Evolutionary conservation across 1,140 invertebrate genomes (phyloP).

Genomic region (Bombus cullumanus): DNA sequence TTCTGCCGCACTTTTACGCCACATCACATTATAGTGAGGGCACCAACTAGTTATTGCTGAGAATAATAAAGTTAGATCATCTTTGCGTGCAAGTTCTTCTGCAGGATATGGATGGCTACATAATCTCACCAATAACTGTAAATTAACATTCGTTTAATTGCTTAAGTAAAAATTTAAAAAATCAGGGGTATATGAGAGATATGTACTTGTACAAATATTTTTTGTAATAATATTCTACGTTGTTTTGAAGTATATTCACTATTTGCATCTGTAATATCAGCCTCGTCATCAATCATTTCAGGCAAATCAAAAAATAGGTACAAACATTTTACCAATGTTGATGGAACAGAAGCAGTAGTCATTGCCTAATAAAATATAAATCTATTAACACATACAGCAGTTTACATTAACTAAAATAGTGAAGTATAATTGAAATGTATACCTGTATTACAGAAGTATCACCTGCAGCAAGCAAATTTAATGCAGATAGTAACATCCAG

Average conservation of each 20-base stretch:
- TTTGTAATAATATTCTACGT: constrained; percentile 95
- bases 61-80: constrained; percentile 97
- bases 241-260: constrained; percentile 96
- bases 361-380: constrained; percentile 88
- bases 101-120: constrained; percentile 96
- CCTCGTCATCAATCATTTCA: constrained; percentile 91
- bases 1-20: constrained; percentile 98
- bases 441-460: constrained; percentile 89
- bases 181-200: not conserved
- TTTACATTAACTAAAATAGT: not conserved
- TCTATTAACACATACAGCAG: not conserved
- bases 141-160: constrained; percentile 52
- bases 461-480: constrained; percentile 95
- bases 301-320: constrained; percentile 99
- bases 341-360: constrained; percentile 97
- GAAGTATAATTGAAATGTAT: constrained; percentile 78
- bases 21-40: constrained; percentile 95
- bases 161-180: not conserved
- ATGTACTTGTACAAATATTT: constrained; percentile 96
- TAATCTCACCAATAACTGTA: constrained; percentile 94
- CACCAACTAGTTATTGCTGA: constrained; percentile 98
- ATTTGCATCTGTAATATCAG: constrained; percentile 87
- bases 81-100: constrained; percentile 97
- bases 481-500: constrained; percentile 96
- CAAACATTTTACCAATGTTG: constrained; percentile 98